Base-by-base conservation (phyloP, 2,888 invertebrate genomes). In the Polymixis lichenea region DNA sequence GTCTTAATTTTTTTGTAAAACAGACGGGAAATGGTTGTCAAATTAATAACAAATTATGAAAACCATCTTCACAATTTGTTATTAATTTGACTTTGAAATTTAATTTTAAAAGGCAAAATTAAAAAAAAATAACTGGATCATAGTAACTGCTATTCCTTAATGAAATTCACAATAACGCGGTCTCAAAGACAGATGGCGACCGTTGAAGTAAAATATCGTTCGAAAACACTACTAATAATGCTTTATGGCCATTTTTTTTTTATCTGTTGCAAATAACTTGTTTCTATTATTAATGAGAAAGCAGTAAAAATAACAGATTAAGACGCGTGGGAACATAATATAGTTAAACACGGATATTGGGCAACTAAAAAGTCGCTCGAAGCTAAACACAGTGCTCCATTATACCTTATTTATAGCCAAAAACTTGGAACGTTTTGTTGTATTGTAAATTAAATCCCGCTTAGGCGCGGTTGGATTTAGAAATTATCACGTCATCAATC, bases 321-420 rank as follows among this genome's bases (percentile, higher is more conserved):
- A 82, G 82, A 78, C 73, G 85, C 89, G 90, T 91, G 91, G 89
- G 91, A 91, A 91, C 84, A 78, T 80, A 78, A 79, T 86, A 83
- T 78, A 72, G 79, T 80, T 77, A 78, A 81, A 68, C 68, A 87
- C 86, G 88, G 85, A 90, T 87, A 89, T 91, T 88, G 85, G 75
- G 82, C 80, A 89, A 88, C 87, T 88, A 85, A 81, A 82, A 86
- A 87, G 82, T 86, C 83, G 91, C 89, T 90, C 77, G 82, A 69
- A 91, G 91, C 90, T 88, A 85, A 85, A 84, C 84, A 87, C 82
- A 88, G 86, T 90, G 84, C 84, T 85, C 87, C 86, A 88, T 90
- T 89, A 89, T 88, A 75, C 55, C 77, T 89, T 90, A 91, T 91
- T 91, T 91, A 91, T 90, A 84, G 84, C 72, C 76, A 80, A 88